phyloP scores from a whole-genome alignment of 2,888 invertebrate genomes.

The Orgyia antiqua region DNA sequence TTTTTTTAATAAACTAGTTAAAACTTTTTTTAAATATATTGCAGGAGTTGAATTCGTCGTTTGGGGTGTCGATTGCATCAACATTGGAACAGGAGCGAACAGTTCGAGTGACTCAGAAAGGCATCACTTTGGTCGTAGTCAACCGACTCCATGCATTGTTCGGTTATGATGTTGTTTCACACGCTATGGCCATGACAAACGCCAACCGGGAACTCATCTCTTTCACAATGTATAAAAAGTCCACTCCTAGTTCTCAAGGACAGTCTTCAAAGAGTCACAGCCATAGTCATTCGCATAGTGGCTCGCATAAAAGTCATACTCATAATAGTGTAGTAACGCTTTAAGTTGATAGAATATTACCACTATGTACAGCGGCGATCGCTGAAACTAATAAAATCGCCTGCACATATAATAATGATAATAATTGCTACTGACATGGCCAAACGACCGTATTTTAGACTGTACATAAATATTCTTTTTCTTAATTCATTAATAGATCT shows the following conservation, averaged over 20 bases:
- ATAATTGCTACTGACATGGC: too few relatives aligned
- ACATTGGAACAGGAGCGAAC: constrained; percentile 53
- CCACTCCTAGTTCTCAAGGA: constrained; percentile 37
- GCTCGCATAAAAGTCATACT: constrained; percentile 14
- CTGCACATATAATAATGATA: too few relatives aligned
- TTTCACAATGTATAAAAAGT: constrained; percentile 71
- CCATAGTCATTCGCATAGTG: constrained; percentile 32
- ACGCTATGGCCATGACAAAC: constrained; percentile 73
- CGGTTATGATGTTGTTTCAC: constrained; percentile 70
- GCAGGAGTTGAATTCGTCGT: constrained; percentile 64
- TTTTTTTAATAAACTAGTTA: too few relatives aligned
- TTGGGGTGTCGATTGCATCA: constrained; percentile 49
- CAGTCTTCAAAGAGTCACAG: constrained; percentile 32
- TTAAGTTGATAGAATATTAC: constrained; percentile 29
- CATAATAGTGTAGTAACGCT: constrained; percentile 55
- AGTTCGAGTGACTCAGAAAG: constrained; percentile 61
- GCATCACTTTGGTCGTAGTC: constrained; percentile 62
- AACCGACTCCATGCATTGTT: constrained; percentile 67
- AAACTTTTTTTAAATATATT: too few relatives aligned
- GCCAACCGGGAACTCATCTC: constrained; percentile 68
- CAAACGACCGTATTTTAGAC: too few relatives aligned
- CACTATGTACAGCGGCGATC: too few relatives aligned
- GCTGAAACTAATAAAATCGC: too few relatives aligned
- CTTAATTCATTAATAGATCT: too few relatives aligned
- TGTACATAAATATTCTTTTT: too few relatives aligned